Percentiles rank a stretch among this genome's conserved stretches.
Evolutionary conservation across 2,888 invertebrate genomes (phyloP).

Genomic region (Linnaemya tessellans): DNA sequence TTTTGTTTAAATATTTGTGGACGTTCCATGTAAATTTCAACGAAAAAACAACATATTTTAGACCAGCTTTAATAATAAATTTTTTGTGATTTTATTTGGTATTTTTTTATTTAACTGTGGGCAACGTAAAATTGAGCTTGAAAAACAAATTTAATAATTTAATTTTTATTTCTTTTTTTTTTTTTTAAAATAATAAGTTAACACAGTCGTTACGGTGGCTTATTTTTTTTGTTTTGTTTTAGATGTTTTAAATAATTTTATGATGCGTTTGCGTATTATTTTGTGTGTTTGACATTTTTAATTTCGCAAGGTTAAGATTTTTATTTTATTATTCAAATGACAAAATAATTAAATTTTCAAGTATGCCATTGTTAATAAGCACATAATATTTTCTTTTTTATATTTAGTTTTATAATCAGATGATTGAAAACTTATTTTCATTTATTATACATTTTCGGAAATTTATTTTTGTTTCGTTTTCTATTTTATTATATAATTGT

Average conservation of each 20-base stretch:
- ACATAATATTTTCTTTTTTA: not conserved
- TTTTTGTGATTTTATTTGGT: not conserved
- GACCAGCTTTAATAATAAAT: not conserved
- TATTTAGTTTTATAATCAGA: not conserved
- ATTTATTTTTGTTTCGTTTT: too few relatives aligned
- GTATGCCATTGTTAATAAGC: conserved; percentile 23
- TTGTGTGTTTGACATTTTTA: conserved; percentile 18
- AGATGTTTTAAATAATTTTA: conserved; percentile 26
- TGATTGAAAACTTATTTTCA: not conserved
- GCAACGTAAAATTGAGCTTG: conserved; percentile 11
- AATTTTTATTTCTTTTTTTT: not conserved
- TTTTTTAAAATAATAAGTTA: conserved; percentile 6
- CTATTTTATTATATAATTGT: too few relatives aligned
- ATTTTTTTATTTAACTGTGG: conserved; percentile 7
- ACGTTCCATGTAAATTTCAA: conserved; percentile 33
- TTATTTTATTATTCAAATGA: conserved; percentile 22
- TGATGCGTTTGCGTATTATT: conserved; percentile 36
- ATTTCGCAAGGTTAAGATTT: conserved; percentile 25
- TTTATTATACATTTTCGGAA: too few relatives aligned
- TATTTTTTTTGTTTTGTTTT: not conserved
- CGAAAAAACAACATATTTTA: conserved; percentile 52
- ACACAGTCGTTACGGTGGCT: conserved; percentile 2
- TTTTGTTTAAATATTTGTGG: too few relatives aligned
- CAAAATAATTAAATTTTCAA: conserved; percentile 12
- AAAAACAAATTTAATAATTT: conserved; percentile 8